phyloP scores from a whole-genome alignment of 2,888 invertebrate species.

The Drosophila ustulata region DNA sequence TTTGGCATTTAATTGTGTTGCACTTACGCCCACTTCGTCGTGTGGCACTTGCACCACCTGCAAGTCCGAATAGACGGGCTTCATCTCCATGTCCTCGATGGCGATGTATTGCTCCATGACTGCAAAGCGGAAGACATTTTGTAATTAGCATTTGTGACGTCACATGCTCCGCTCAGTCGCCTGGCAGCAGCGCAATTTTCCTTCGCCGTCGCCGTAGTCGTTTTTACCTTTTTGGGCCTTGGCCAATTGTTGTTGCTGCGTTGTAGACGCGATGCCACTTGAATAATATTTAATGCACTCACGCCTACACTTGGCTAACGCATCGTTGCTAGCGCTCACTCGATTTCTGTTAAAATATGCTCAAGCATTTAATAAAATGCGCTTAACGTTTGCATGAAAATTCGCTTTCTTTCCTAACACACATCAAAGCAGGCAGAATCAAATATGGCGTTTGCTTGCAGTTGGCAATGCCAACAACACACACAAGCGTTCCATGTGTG shows the following conservation, averaged over 20 bases:
- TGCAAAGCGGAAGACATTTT: slow-evolving; percentile 4
- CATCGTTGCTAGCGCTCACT: slow-evolving; percentile 39
- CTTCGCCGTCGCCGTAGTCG: slow-evolving; percentile 18
- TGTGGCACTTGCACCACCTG: slow-evolving; percentile 83
- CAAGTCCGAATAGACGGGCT: slow-evolving; percentile 88
- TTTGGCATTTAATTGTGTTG: neutral
- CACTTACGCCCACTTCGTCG: slow-evolving; percentile 82
- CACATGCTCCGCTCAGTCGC: slow-evolving; percentile 44
- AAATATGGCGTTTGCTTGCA: slow-evolving; percentile 82
- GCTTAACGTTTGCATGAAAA: slow-evolving; percentile 50
- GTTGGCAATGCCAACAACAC: slow-evolving; percentile 66
- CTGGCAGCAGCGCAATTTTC: slow-evolving; percentile 65
- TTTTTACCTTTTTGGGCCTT: slow-evolving; percentile 59
- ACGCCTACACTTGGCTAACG: slow-evolving; percentile 22
- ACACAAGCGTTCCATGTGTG: neutral
- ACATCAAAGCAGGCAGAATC: slow-evolving; percentile 69
- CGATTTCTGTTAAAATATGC: slow-evolving; percentile 42
- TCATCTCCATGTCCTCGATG: slow-evolving; percentile 87
- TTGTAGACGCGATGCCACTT: slow-evolving; percentile 25
- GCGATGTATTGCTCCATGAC: slow-evolving; percentile 89
- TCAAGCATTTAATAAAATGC: slow-evolving; percentile 38
- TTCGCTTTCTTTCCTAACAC: slow-evolving; percentile 55
- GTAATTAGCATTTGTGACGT: slow-evolving; percentile 50
- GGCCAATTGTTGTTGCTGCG: slow-evolving; percentile 42
- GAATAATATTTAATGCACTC: slow-evolving; percentile 20